Evolutionary conservation across 2,888 invertebrate species (phyloP).

Genomic region (Arge pagana): DNA sequence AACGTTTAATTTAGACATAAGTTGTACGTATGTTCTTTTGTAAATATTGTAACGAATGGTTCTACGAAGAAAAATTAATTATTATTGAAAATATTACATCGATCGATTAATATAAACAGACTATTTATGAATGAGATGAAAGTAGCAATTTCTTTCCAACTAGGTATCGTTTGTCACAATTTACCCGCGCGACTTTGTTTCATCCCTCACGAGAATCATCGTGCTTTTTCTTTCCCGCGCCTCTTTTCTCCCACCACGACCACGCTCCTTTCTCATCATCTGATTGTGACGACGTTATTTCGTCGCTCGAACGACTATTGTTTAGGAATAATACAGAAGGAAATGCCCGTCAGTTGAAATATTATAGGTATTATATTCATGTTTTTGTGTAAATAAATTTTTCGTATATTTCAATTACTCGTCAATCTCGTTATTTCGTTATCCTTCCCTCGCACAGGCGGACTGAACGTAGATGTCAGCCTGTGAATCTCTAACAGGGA

Average conservation of each 20-base stretch:
- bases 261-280: no score
- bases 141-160: conserved; percentile 29
- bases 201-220: no score
- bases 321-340: conserved; percentile 33
- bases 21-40: conserved; percentile 54
- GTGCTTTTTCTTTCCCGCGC: no score
- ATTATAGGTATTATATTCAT: conserved; percentile 54
- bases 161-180: conserved; percentile 26
- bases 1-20: conserved; percentile 32
- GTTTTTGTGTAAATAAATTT: conserved; percentile 57
- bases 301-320: conserved; percentile 38
- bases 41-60: conserved; percentile 55
- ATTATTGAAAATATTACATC: conserved; percentile 39
- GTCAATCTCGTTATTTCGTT: background rate
- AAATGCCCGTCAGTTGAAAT: conserved; percentile 49
- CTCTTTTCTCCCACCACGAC: no score
- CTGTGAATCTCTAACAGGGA: no score
- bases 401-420: conserved; percentile 53
- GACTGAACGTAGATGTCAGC: no score
- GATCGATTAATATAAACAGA: conserved; percentile 47
- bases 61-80: conserved; percentile 42
- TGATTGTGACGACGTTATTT: conserved; percentile 48
- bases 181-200: conserved; percentile 47
- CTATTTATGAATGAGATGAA: conserved; percentile 45
- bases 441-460: no score